Conservation (phyloP, 2,113 vertebrate species). For the Mormoops blainvillei region DNA sequence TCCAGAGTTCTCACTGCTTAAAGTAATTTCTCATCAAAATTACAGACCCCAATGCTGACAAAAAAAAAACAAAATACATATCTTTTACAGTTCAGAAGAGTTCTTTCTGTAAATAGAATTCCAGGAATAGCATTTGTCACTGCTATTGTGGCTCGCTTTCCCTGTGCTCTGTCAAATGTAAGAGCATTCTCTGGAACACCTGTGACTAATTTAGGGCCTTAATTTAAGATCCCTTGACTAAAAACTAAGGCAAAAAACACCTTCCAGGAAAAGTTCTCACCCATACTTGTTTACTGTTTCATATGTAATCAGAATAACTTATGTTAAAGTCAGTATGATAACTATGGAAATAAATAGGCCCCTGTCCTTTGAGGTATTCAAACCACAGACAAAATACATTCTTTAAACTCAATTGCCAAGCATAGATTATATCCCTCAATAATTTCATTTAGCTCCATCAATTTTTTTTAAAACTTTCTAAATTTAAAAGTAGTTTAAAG, state of each 20-base stretch:
- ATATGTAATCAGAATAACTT: not conserved
- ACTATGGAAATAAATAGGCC: not conserved
- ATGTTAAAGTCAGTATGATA: not conserved
- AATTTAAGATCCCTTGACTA: conserved; percentile 53
- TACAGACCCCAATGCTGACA: not conserved
- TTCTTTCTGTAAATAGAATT: conserved; percentile 43
- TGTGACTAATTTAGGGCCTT: conserved; percentile 66
- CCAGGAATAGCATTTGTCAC: conserved; percentile 30
- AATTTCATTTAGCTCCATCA: not conserved
- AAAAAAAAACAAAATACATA: conserved; percentile 8
- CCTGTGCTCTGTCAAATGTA: not conserved
- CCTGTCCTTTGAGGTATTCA: not conserved
- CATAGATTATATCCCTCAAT: not conserved
- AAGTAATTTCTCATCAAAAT: not conserved
- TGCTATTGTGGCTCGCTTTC: not conserved
- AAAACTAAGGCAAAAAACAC: conserved; percentile 52
- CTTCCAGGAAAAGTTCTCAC: conserved; percentile 70
- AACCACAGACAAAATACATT: not conserved
- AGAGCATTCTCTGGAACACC: conserved; percentile 61
- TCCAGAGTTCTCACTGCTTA: not conserved
- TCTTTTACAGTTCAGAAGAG: conserved; percentile 39
- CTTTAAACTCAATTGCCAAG: not conserved
- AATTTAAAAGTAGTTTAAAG: not conserved
- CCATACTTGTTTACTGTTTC: not conserved
- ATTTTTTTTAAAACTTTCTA: not conserved